These are phyloP conservation scores for Saxicola maurus DNA, from an alignment of 2,797 vertebrate genomes.

Conservation along the genomic window DNA sequence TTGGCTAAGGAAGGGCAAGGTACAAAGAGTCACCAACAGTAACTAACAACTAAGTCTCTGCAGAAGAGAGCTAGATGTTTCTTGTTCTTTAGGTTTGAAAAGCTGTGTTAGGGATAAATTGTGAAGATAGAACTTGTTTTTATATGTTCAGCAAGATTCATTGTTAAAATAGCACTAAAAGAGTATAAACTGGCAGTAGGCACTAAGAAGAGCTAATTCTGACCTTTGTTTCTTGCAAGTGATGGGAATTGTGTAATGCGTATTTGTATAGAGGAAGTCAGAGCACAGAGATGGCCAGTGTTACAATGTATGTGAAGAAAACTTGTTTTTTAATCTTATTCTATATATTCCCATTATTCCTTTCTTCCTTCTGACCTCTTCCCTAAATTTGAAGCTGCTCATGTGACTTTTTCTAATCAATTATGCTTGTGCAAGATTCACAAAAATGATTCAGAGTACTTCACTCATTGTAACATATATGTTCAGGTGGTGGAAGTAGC, in stretches of 20 bases:
- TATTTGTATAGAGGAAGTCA: not conserved
- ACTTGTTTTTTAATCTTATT: not conserved
- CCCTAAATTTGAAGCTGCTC: not conserved
- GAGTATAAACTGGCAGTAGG: not conserved
- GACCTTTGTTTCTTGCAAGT: not conserved
- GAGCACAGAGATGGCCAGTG: not conserved
- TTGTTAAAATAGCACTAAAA: not conserved
- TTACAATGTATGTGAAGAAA: not conserved
- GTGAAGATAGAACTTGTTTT: not conserved
- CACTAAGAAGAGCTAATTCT: not conserved
- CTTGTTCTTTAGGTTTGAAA: not conserved
- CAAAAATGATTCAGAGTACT: not conserved
- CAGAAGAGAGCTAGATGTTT: not conserved
- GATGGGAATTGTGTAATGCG: not conserved
- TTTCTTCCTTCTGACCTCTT: not conserved
- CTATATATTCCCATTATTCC: not conserved
- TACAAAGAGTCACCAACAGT: conserved; percentile 1
- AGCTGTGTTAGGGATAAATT: not conserved
- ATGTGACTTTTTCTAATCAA: not conserved
- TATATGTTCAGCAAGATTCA: not conserved
- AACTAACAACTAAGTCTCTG: not conserved
- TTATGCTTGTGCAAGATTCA: not conserved
- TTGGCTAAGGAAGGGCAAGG: conserved; percentile 45
- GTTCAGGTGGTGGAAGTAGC: not conserved
- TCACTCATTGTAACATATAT: not conserved